phyloP scores from a whole-genome alignment of 2,113 vertebrate genomes.

The Thalassarche chlororhynchos region DNA sequence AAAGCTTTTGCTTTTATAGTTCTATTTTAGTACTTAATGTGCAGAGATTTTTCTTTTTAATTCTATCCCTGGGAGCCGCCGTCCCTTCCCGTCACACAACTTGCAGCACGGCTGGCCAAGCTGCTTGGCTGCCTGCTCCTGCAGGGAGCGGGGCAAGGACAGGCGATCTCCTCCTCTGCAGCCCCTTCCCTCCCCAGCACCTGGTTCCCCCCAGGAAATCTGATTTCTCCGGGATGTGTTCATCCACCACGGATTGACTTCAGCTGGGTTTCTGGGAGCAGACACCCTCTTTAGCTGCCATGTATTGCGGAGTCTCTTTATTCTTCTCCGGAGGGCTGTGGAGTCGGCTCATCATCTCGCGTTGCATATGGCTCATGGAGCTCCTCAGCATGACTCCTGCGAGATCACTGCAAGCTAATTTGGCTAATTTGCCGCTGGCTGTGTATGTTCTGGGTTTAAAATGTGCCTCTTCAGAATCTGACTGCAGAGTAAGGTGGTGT shows the following conservation, averaged over 20 bases:
- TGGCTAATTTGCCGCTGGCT: not conserved
- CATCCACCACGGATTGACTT: fast-evolving
- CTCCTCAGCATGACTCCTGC: not conserved
- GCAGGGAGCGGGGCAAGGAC: fast-evolving
- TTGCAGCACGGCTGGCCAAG: not conserved
- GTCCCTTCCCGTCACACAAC: not conserved
- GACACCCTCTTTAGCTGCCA: not conserved
- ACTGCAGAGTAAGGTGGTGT: not conserved
- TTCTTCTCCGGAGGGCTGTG: not conserved
- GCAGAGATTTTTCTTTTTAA: not conserved
- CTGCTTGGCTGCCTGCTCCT: not conserved
- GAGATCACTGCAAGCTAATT: not conserved
- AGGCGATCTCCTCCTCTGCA: not conserved
- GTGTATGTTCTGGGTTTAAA: not conserved
- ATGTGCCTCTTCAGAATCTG: not conserved
- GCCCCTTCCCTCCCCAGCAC: not conserved
- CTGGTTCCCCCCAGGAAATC: not conserved
- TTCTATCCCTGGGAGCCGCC: not conserved
- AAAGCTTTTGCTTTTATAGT: not conserved
- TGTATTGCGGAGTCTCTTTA: not conserved
- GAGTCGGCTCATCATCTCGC: not conserved
- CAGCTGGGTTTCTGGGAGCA: not conserved
- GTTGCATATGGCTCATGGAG: not conserved
- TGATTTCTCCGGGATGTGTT: not conserved
- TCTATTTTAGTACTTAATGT: not conserved